phyloP scores from a whole-genome alignment of 1,140 invertebrate species.

The Meloidogyne exigua region DNA sequence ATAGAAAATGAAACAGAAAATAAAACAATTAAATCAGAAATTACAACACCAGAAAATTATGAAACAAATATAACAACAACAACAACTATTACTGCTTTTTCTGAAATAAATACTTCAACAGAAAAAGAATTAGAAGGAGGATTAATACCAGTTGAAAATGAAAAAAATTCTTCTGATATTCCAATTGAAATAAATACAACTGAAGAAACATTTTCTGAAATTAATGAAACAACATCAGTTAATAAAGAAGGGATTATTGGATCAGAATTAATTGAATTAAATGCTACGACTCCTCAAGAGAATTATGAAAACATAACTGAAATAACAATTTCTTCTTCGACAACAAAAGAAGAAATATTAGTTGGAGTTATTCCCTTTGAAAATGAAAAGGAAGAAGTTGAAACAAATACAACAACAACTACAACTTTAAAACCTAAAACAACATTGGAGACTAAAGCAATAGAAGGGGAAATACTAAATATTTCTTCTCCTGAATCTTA shows the following conservation, averaged over 20 bases:
- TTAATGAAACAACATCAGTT: not conserved
- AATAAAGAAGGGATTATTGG: not conserved
- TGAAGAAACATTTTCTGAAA: not conserved
- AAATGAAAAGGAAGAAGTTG: not conserved
- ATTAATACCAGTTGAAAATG: not conserved
- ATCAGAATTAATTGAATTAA: not conserved
- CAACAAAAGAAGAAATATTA: not conserved
- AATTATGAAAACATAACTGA: not conserved
- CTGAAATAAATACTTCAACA: not conserved
- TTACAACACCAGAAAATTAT: not conserved
- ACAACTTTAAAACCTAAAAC: not conserved
- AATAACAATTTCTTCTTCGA: not conserved
- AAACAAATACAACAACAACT: not conserved
- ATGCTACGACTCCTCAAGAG: not conserved
- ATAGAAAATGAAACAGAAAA: not conserved
- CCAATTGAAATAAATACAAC: not conserved
- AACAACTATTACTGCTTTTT: not conserved
- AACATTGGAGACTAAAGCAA: not conserved
- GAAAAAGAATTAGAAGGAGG: not conserved
- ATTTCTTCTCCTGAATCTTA: no score
- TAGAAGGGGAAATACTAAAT: not conserved
- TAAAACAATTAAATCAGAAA: not conserved
- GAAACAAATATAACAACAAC: conserved; percentile 5
- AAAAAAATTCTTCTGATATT: not conserved
- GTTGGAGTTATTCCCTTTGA: not conserved